Percentiles rank a stretch among this genome's conserved stretches.
Conservation (phyloP, 2,888 invertebrate species). For the Thecocarcelia acutangulata region DNA sequence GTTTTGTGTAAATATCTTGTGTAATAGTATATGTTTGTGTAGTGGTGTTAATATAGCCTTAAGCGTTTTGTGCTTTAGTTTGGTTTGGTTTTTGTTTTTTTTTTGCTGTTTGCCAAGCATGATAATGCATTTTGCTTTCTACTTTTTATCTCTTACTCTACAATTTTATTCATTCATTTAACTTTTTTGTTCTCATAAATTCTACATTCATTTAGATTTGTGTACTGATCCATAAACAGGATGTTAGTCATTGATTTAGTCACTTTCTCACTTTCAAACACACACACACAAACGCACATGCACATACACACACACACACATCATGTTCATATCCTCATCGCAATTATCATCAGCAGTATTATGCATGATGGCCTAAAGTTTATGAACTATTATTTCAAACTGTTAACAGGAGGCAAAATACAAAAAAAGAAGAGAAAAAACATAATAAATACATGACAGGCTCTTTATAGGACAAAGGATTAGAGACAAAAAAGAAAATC, state of each 20-base stretch:
- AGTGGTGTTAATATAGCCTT: constrained; percentile 41
- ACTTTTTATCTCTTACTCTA: constrained; percentile 29
- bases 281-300: too few relatives aligned
- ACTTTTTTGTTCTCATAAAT: constrained; percentile 29
- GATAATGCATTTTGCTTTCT: constrained; percentile 59
- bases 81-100: constrained; percentile 20
- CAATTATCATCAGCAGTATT: constrained; percentile 5
- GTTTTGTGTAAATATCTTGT: constrained; percentile 11
- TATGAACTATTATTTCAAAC: constrained; percentile 50
- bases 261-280: constrained; percentile 63
- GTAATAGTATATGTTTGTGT: not conserved
- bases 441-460: constrained; percentile 16
- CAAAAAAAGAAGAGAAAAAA: not conserved
- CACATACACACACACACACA: constrained; percentile 13
- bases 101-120: constrained; percentile 37
- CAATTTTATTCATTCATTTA: constrained; percentile 39
- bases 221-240: constrained; percentile 69
- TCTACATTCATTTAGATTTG: constrained; percentile 64
- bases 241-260: constrained; percentile 69
- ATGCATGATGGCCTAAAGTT: constrained; percentile 52
- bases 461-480: constrained; percentile 38
- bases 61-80: constrained; percentile 35
- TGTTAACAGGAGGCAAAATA: constrained; percentile 1
- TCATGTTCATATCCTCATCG: not conserved
- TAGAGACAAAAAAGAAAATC: constrained; percentile 34